A percentile compares a stretch with the other conserved stretches of the same genome.
Evolutionary conservation across 2,797 vertebrate genomes (phyloP).

Genomic region (Cuniculus paca): DNA sequence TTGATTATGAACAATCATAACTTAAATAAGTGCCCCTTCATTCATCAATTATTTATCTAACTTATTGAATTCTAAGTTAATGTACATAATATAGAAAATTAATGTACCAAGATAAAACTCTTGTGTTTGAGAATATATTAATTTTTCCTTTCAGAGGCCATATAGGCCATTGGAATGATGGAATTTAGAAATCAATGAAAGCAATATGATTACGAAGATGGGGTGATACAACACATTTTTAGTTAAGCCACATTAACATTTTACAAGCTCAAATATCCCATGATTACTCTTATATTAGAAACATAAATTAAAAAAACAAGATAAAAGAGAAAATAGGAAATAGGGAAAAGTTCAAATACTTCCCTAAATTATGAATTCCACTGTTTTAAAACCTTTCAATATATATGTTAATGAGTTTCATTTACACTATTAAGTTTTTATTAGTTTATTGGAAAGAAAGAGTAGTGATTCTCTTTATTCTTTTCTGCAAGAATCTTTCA

Average conservation of each 20-base stretch:
- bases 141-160: neutral
- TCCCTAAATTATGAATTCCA: neutral
- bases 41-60: slow-evolving; percentile 38
- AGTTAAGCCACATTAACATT: neutral
- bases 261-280: neutral
- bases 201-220: neutral
- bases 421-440: neutral
- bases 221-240: neutral
- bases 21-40: neutral
- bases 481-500: neutral
- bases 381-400: neutral
- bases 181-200: neutral
- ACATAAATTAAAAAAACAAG: neutral
- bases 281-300: neutral
- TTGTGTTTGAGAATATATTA: neutral
- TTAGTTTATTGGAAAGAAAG: neutral
- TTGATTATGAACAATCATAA: neutral
- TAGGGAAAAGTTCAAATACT: neutral
- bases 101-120: neutral
- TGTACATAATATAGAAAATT: neutral
- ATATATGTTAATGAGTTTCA: neutral
- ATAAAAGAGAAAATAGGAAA: neutral
- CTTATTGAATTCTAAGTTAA: slow-evolving; percentile 5
- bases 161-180: neutral
- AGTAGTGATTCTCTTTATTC: neutral